Evolutionary conservation across 2,888 invertebrate species (phyloP).

Genomic region (Cheilosia vernalis): DNA sequence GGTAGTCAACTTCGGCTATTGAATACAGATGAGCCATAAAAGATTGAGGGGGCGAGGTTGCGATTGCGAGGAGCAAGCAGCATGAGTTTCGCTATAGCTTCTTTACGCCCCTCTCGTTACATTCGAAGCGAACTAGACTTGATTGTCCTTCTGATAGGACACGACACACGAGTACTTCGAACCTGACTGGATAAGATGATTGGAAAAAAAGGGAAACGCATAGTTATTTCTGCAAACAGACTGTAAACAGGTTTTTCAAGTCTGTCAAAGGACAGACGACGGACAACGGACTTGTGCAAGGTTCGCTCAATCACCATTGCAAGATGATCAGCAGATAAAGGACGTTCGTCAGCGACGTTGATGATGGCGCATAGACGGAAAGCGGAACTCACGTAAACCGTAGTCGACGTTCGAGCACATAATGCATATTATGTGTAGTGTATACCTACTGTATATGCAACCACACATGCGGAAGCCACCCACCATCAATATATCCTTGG

Average conservation of each 20-base stretch:
- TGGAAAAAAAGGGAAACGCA: slow-evolving; percentile 20
- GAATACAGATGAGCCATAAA: slow-evolving; percentile 65
- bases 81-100: slow-evolving; percentile 1
- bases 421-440: not conserved
- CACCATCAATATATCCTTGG: slow-evolving; percentile 48
- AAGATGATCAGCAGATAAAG: slow-evolving; percentile 26
- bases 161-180: slow-evolving; percentile 7
- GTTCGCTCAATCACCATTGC: slow-evolving; percentile 34
- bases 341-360: slow-evolving; percentile 27
- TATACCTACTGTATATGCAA: too few relatives aligned
- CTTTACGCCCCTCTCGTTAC: slow-evolving; percentile 27
- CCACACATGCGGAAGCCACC: slow-evolving; percentile 8
- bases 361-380: not conserved
- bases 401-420: not conserved
- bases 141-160: slow-evolving; percentile 20
- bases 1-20: slow-evolving; percentile 60
- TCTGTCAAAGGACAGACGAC: slow-evolving; percentile 16
- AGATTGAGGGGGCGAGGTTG: slow-evolving; percentile 17
- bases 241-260: slow-evolving; percentile 49
- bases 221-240: slow-evolving; percentile 32
- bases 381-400: slow-evolving; percentile 22
- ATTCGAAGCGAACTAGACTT: slow-evolving; percentile 19
- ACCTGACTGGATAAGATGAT: slow-evolving; percentile 37
- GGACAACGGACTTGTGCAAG: slow-evolving; percentile 2
- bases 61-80: not conserved